Percentiles rank a stretch among this genome's conserved stretches.
phyloP scores from a whole-genome alignment of 2,113 vertebrate species.

The Phylloscopus trochilus region DNA sequence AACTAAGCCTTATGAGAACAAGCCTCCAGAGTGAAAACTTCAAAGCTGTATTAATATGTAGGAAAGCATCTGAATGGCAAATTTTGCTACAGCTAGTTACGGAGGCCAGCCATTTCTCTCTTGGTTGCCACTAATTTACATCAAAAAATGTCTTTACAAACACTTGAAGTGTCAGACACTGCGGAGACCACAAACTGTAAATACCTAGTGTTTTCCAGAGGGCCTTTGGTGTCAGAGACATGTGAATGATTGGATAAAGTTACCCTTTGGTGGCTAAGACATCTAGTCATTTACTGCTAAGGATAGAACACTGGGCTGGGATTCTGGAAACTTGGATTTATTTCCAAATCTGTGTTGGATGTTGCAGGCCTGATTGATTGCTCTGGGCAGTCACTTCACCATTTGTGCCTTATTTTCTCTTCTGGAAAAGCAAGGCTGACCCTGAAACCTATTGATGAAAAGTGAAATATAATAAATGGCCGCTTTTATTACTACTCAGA shows the following conservation, averaged over 20 bases:
- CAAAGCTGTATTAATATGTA: not conserved
- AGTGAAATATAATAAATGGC: not conserved
- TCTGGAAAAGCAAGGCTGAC: not conserved
- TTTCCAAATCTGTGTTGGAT: not conserved
- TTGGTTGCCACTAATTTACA: not conserved
- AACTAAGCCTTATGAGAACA: not conserved
- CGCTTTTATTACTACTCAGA: not conserved
- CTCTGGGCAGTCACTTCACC: not conserved
- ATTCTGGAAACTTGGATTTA: conserved; percentile 14
- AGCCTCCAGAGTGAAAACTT: not conserved
- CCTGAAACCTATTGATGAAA: not conserved
- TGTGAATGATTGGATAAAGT: not conserved
- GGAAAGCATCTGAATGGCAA: not conserved
- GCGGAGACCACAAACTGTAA: not conserved
- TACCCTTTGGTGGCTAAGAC: not conserved
- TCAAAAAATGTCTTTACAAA: not conserved
- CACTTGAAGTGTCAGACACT: not conserved
- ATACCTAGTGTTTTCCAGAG: not conserved
- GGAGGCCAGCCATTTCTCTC: not conserved
- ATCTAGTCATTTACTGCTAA: not conserved
- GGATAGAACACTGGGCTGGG: not conserved
- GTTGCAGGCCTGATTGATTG: conserved; percentile 9
- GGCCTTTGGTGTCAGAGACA: not conserved
- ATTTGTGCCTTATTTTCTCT: not conserved
- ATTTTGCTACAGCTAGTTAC: not conserved